These are phyloP conservation scores for Caloenas nicobarica DNA, from an alignment of 2,113 vertebrate species.

Conservation along the genomic window DNA sequence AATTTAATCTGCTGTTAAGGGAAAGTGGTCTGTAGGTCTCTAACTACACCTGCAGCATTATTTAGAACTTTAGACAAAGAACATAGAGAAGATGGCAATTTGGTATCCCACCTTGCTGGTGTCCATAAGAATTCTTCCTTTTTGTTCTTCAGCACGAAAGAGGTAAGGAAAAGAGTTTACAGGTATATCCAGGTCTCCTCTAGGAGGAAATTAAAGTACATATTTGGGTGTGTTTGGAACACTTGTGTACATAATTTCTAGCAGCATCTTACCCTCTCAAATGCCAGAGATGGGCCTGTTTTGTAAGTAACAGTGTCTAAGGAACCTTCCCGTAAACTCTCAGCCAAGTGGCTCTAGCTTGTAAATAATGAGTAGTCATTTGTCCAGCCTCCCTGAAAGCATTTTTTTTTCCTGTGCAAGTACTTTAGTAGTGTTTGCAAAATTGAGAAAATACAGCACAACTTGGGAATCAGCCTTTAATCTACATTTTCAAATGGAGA, in stretches of 20 bases:
- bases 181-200: background rate
- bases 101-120: background rate
- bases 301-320: background rate
- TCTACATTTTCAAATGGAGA: background rate
- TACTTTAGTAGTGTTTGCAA: background rate
- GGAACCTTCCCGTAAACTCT: background rate
- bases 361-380: background rate
- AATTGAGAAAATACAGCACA: background rate
- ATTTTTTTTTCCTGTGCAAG: background rate
- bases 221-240: background rate
- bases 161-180: background rate
- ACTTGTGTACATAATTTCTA: background rate
- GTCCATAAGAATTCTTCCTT: background rate
- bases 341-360: background rate
- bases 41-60: background rate
- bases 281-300: background rate
- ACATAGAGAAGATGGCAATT: background rate
- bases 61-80: background rate
- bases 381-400: background rate
- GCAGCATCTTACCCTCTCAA: background rate
- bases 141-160: background rate
- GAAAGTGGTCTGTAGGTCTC: background rate
- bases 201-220: background rate
- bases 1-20: background rate
- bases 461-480: background rate